Evolutionary conservation across 2,888 invertebrate species (phyloP).

Genomic region (Amblyjoppa fuscipennis): DNA sequence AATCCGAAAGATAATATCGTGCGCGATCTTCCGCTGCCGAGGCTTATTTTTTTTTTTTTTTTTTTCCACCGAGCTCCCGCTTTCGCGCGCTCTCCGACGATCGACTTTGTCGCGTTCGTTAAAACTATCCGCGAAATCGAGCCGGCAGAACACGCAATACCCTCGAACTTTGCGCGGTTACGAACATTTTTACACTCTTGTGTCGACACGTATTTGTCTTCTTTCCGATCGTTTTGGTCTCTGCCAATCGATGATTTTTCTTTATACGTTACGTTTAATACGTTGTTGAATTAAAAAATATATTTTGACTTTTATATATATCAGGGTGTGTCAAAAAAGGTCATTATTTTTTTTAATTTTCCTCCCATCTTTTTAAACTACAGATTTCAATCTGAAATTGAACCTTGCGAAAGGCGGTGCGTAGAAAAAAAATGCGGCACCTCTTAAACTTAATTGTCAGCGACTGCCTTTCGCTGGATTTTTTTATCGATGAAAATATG

Average conservation of each 20-base stretch:
- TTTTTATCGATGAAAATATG: too few relatives aligned
- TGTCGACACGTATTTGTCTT: background rate
- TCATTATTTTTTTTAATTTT: too few relatives aligned
- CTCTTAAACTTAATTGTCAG: too few relatives aligned
- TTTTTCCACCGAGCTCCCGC: conserved; percentile 46
- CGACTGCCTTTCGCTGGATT: too few relatives aligned
- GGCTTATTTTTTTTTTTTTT: conserved; percentile 37
- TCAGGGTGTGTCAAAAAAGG: too few relatives aligned
- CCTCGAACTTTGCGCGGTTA: background rate
- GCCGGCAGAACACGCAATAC: background rate
- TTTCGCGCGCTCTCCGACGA: conserved; percentile 30
- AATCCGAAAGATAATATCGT: conserved; percentile 78
- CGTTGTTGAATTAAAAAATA: background rate
- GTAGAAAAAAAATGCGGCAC: too few relatives aligned
- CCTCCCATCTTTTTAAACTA: too few relatives aligned
- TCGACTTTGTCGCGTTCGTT: conserved; percentile 60
- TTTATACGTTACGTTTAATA: too few relatives aligned
- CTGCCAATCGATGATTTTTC: background rate
- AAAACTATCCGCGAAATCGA: conserved; percentile 32
- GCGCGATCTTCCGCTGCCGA: conserved; percentile 61
- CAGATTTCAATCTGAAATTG: too few relatives aligned
- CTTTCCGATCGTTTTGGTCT: background rate
- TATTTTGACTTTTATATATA: too few relatives aligned
- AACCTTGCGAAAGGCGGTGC: too few relatives aligned
- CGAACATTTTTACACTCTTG: background rate